Base-by-base conservation (phyloP, 2,797 vertebrate genomes). In the Sebastes cheni region DNA sequence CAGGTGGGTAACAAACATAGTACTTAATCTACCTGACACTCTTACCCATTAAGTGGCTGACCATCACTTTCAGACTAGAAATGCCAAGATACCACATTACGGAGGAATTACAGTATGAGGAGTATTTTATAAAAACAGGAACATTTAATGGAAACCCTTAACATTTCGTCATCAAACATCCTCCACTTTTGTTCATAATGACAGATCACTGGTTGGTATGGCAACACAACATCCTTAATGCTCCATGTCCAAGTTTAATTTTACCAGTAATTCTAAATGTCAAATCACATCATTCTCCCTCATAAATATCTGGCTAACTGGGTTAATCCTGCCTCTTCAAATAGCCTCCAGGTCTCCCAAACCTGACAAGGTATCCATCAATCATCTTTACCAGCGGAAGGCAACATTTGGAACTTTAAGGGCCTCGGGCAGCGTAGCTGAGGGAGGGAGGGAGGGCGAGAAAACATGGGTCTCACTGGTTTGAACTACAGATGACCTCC, bases 401-500 rank as follows among this genome's bases (percentile, higher is more conserved):
- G 66, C 20, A 82, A 82, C 64, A 78, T 78, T 56, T 66, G 9
- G 11, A 6, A 25, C 46, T 72, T 58, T 7, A 62, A 30, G 4
- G 20, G 69, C 67, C 34, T 71, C 2, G 0, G 18, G 62, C 39
- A 22, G 64, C 39, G 58, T n/a, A 70, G 14, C 30, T 25, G 34
- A 36, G 34, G 34, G n/a, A 59, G 13, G 52, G 27, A 65, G 11
- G 42, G 12, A 18, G 30, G 12, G 6, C 4, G 10, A 25, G 14
- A 67, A 73, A 52, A 72, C 42, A 64, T 9, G 62, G 67, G 67
- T 77, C 75, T 66, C 27, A 30, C 4, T 13, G 69, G 72, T 83
- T 71, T 89, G 86, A 92, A 91, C 89, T 87, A 76, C 42, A 79
- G 61, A 80, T 86, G 85, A 89, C 88, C 87, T 74, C 76, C 39